These are phyloP conservation scores for Dryobotodes eremita DNA, from an alignment of 2,888 invertebrate species.

Conservation along the genomic window DNA sequence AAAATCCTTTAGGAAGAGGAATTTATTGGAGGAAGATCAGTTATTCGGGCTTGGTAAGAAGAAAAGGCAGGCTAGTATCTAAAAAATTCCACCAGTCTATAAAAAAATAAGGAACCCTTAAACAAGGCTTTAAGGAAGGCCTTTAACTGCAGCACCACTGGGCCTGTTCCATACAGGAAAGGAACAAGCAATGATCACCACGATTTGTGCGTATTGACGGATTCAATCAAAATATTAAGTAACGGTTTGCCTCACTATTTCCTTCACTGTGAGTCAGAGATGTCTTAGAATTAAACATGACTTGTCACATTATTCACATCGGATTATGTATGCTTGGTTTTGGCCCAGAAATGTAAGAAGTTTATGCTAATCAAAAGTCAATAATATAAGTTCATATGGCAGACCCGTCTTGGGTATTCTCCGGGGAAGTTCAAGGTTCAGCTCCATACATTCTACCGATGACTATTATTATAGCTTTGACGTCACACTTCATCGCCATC, in stretches of 20 bases:
- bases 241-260: neutral
- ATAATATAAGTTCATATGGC: slow-evolving; percentile 15
- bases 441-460: slow-evolving; percentile 21
- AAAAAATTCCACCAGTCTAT: too few species aligned
- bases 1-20: too few species aligned
- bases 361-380: slow-evolving; percentile 11
- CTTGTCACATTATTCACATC: neutral
- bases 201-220: too few species aligned
- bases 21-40: too few species aligned
- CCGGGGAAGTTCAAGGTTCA: slow-evolving; percentile 42
- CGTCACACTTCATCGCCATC: slow-evolving; percentile 8
- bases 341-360: neutral
- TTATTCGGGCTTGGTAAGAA: neutral
- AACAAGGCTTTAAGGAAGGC: too few species aligned
- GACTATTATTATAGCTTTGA: slow-evolving; percentile 24
- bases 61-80: too few species aligned
- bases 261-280: slow-evolving; percentile 22
- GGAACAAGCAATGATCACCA: too few species aligned
- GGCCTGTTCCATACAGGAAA: too few species aligned
- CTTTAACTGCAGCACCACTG: too few species aligned
- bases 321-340: neutral
- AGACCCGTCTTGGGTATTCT: slow-evolving; percentile 26
- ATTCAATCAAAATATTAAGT: neutral
- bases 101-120: too few species aligned
- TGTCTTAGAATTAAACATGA: neutral